Base-by-base conservation (phyloP, 2,113 vertebrate species). In the Spilogale gracilis region DNA sequence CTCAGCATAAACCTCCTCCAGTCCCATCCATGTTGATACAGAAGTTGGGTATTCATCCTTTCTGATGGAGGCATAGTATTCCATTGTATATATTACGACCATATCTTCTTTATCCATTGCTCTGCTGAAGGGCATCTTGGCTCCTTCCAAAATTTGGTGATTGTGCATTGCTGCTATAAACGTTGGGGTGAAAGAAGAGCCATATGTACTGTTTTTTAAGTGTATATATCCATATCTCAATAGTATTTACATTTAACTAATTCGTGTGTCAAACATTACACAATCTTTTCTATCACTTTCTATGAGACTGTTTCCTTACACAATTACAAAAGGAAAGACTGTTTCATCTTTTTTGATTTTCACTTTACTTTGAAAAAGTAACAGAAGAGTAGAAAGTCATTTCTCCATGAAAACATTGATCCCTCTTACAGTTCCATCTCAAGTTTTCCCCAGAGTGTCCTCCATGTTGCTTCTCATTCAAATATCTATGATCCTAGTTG, bases 161-260 rank as follows among this genome's bases (percentile, higher is more conserved):
- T 38, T 38, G 38, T 38, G 38, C 38, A 38, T 38, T 38, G 38
- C 38, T 38, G 38, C 38, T 38, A 38, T 38, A 38, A 38, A 38
- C 38, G 38, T 2, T 38, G 38, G 38, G 38, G 38, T 38, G 38
- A 38, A 38, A 38, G 38, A 38, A 38, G 38, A 38, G 38, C 38
- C 38, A 38, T 38, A 38, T 38, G 38, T 38, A 50, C 3, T 71
- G 12, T 4, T 69, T n/a, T 93, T 50, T 3, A 73, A 61, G 16
- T 23, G 43, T 38, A 76, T 27, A 76, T 73, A 52, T 52, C 30
- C 2, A 27, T 9, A 85, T 95, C 87, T 60, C 43, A 73, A 21
- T n/a, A 54, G 12, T 54, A 78, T 92, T 94, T 80, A 82, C 5
- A 81, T 43, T 83, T 82, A 88, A 93, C 45, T 92, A 89, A 97